Conservation (phyloP, 2,888 invertebrate genomes). For the Morinoia aosen region DNA sequence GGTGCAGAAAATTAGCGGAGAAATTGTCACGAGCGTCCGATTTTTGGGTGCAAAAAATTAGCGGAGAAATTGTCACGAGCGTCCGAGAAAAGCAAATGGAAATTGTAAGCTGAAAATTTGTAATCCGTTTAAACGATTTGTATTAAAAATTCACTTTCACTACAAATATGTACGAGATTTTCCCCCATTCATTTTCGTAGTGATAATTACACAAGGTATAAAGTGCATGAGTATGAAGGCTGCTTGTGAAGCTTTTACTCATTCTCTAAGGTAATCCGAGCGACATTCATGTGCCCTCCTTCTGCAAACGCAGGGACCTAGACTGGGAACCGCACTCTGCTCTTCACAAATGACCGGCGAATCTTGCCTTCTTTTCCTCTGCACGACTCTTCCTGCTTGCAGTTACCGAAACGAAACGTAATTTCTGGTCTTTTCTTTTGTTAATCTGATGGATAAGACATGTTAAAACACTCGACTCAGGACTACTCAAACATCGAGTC, state of each 20-base stretch:
- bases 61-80: no score
- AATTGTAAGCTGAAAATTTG: no score
- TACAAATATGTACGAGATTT: not conserved
- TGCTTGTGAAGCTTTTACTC: not conserved
- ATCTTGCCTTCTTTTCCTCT: not conserved
- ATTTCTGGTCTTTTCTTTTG: conserved; percentile 37
- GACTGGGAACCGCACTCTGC: not conserved
- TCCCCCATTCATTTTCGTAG: not conserved
- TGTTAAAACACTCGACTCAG: conserved; percentile 33
- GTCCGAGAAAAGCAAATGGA: no score
- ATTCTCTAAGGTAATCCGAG: not conserved
- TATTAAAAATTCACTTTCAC: not conserved
- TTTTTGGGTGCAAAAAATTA: no score
- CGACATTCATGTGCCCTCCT: not conserved
- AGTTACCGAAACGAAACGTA: conserved; percentile 21
- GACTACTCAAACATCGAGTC: conserved; percentile 37
- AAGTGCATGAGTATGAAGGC: not conserved
- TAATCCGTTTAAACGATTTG: not conserved
- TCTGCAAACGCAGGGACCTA: not conserved
- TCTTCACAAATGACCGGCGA: conserved; percentile 12
- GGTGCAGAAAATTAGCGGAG: no score
- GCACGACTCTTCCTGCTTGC: conserved; percentile 27
- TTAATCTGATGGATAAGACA: conserved; percentile 37
- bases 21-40: no score
- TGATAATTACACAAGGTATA: not conserved